A percentile compares a stretch with the other conserved stretches of the same genome.
These are phyloP conservation scores for Leucoraja erinaceus DNA, from an alignment of 2,113 vertebrate species.

Conservation along the genomic window DNA sequence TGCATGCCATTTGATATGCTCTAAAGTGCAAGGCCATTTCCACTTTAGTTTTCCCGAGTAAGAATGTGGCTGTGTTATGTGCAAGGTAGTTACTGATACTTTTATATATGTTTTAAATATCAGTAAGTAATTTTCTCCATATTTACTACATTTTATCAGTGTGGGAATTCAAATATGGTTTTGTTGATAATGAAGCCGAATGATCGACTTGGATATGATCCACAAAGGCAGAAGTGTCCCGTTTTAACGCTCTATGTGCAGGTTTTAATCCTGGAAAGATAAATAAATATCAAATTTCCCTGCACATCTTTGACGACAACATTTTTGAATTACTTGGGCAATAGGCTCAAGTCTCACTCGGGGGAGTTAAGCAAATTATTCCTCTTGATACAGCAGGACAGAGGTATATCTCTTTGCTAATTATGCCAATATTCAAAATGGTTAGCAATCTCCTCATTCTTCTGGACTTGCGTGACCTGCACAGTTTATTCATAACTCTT, in stretches of 20 bases:
- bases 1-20: conserved; percentile 58
- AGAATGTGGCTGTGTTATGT: conserved; percentile 49
- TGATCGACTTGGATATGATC: no score
- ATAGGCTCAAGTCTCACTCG: background rate
- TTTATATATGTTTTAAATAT: background rate
- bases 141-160: background rate
- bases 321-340: background rate
- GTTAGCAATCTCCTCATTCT: no score
- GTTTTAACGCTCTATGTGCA: background rate
- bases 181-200: background rate
- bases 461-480: no score
- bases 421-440: background rate
- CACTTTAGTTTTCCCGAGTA: conserved; percentile 50
- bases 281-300: background rate
- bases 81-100: conserved; percentile 48
- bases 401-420: background rate
- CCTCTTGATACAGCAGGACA: background rate
- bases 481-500: background rate
- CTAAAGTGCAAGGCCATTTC: conserved; percentile 47
- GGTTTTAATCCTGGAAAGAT: background rate
- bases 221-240: background rate
- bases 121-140: background rate
- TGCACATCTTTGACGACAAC: background rate
- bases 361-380: background rate
- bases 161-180: background rate